A percentile compares a stretch with the other conserved stretches of the same genome.
phyloP scores from a whole-genome alignment of 2,113 vertebrate species.

The Sorex araneus region DNA sequence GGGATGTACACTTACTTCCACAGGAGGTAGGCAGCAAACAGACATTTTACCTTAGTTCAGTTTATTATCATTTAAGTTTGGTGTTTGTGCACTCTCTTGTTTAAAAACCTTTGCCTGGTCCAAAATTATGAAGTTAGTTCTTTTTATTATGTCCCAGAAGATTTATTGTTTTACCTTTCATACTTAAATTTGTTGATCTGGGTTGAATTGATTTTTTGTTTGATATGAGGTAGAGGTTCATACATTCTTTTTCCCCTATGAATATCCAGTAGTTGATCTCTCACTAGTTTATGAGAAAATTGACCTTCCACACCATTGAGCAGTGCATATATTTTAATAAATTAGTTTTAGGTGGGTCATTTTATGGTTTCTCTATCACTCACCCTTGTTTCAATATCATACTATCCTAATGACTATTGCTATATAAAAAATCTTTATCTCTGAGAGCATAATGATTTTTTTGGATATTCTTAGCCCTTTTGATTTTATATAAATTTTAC shows the following conservation, averaged over 20 bases:
- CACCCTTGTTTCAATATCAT: too few relatives aligned
- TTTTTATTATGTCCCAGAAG: background rate
- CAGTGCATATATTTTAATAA: background rate
- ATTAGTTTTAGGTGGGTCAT: background rate
- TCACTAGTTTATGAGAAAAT: background rate
- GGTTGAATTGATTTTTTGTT: background rate
- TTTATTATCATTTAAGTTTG: background rate
- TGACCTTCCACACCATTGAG: background rate
- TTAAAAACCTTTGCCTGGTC: background rate
- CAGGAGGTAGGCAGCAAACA: too few relatives aligned
- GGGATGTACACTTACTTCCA: too few relatives aligned
- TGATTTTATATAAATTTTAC: slow-evolving; percentile 24
- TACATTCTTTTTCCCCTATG: background rate
- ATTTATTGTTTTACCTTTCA: background rate
- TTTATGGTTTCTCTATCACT: background rate
- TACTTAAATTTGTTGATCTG: background rate
- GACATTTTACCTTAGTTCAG: background rate
- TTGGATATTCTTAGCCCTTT: background rate
- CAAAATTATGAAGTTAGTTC: background rate
- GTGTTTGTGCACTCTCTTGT: background rate
- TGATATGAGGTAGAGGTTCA: background rate
- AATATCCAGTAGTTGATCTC: background rate
- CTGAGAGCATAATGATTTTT: background rate
- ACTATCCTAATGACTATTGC: background rate
- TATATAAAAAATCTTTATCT: background rate